phyloP scores from a whole-genome alignment of 1,140 invertebrate species.

The Pissodes strobi region DNA sequence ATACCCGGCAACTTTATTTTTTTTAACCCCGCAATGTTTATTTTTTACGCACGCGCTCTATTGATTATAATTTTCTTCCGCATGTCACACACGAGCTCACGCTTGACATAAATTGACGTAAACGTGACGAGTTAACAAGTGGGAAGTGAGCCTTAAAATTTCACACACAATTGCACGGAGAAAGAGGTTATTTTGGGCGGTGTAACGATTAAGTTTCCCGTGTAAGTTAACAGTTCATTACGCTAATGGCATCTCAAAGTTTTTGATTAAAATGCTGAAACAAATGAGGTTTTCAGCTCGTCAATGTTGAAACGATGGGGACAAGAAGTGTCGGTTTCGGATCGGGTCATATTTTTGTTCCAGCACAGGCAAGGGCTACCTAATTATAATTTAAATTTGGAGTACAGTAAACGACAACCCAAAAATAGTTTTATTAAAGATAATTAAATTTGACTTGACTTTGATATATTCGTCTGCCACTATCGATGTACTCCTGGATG shows the following conservation, averaged over 20 bases:
- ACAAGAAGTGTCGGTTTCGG: neutral
- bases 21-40: neutral
- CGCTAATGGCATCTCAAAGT: constrained; percentile 16
- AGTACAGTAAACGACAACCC: too few species aligned
- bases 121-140: constrained; percentile 19
- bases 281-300: neutral
- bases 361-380: too few species aligned
- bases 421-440: too few species aligned
- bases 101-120: constrained; percentile 8
- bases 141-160: constrained; percentile 15
- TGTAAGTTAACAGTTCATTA: constrained; percentile 30
- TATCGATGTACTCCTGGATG: too few species aligned
- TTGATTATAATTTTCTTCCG: constrained; percentile 9
- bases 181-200: constrained; percentile 15
- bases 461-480: too few species aligned
- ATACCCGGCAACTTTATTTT: too few species aligned
- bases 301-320: neutral
- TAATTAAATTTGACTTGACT: too few species aligned
- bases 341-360: too few species aligned
- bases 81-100: constrained; percentile 1
- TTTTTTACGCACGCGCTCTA: neutral
- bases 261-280: constrained; percentile 10
- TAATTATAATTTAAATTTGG: too few species aligned
- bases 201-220: constrained; percentile 2
- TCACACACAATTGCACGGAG: constrained; percentile 9